Conservation (phyloP, 2,113 vertebrate species). For the Forbesichthys agassizii region DNA sequence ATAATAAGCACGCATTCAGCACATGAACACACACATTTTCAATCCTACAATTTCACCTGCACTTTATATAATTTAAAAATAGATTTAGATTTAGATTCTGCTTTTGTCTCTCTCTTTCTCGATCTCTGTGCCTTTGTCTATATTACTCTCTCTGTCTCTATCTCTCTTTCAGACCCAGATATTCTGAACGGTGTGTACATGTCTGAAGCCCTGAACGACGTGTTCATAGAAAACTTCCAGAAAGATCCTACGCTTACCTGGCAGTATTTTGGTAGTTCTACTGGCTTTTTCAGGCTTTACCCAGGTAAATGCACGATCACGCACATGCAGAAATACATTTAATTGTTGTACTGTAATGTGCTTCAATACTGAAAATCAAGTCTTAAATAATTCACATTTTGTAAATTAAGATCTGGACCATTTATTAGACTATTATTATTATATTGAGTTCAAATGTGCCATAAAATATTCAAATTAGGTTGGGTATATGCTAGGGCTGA, state of each 20-base stretch:
- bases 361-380: too few relatives aligned
- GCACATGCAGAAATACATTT: background rate
- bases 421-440: too few relatives aligned
- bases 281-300: constrained; percentile 96
- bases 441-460: too few relatives aligned
- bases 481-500: too few relatives aligned
- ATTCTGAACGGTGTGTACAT: constrained; percentile 93
- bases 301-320: constrained; percentile 77
- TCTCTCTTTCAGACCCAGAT: constrained; percentile 78
- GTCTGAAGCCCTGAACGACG: constrained; percentile 91
- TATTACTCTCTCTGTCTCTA: background rate
- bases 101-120: background rate
- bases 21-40: background rate
- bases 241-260: constrained; percentile 93
- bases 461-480: too few relatives aligned
- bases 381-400: too few relatives aligned
- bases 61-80: too few relatives aligned
- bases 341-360: too few relatives aligned
- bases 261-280: constrained; percentile 96
- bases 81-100: too few relatives aligned
- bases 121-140: too few relatives aligned
- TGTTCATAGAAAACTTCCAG: constrained; percentile 92
- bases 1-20: background rate
- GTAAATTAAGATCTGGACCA: too few relatives aligned
- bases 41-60: too few relatives aligned